Evolutionary conservation across 2,113 vertebrate species (phyloP).

Genomic region (Cheirogaleus medius): DNA sequence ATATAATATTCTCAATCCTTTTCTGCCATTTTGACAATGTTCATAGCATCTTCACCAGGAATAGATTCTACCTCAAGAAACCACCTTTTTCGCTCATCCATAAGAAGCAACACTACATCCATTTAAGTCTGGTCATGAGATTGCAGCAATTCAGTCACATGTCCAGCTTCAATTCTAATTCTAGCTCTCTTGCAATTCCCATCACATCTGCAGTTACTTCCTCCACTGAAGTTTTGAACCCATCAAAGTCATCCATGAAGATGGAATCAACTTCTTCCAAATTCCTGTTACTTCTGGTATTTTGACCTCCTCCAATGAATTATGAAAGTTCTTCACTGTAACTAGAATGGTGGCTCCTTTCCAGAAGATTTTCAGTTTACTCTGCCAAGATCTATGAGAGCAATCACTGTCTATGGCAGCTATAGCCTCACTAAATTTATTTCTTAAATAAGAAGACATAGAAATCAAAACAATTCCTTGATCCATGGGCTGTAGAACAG

Average conservation of each 20-base stretch:
- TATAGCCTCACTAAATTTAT: neutral
- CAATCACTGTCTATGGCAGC: neutral
- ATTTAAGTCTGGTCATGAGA: neutral
- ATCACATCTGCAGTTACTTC: neutral
- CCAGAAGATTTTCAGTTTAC: neutral
- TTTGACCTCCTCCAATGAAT: neutral
- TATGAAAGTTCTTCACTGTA: neutral
- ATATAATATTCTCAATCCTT: neutral
- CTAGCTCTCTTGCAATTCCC: neutral
- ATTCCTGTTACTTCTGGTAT: neutral
- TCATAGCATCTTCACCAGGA: neutral
- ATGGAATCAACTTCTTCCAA: neutral
- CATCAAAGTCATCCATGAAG: neutral
- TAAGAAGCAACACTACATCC: neutral
- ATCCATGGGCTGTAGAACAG: neutral
- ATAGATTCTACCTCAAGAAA: neutral
- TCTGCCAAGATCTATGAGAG: neutral
- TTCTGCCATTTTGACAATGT: neutral
- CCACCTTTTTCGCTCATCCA: neutral
- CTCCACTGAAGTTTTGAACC: neutral
- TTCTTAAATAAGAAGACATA: neutral
- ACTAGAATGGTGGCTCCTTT: neutral
- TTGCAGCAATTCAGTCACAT: neutral
- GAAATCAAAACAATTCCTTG: neutral
- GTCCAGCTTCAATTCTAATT: neutral